These are phyloP conservation scores for Neopelma chrysocephalum DNA, from an alignment of 2,797 vertebrate genomes.

Conservation along the genomic window DNA sequence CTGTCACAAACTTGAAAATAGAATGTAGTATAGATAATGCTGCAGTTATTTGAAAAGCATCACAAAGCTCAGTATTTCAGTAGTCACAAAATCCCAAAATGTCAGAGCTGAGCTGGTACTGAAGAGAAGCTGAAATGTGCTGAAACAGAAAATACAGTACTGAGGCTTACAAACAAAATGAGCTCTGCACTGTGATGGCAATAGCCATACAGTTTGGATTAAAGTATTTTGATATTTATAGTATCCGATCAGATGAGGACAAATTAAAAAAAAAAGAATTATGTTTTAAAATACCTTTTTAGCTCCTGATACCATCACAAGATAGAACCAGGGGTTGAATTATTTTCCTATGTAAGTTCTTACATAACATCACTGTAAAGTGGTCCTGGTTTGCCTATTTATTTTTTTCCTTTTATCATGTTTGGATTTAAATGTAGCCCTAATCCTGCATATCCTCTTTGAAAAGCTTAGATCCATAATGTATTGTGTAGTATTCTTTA, in stretches of 20 bases:
- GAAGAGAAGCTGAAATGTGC: not conserved
- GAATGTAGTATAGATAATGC: not conserved
- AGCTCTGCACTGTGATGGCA: not conserved
- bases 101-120: not conserved
- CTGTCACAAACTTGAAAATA: not conserved
- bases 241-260: not conserved
- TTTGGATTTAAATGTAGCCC: conserved; percentile 39
- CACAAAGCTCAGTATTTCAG: not conserved
- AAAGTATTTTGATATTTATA: conserved; percentile 13
- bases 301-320: not conserved
- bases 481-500: not conserved
- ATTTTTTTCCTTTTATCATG: not conserved
- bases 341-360: not conserved
- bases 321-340: not conserved
- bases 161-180: not conserved
- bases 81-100: not conserved
- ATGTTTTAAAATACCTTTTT: not conserved
- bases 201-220: conserved; percentile 1
- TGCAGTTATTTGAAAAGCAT: not conserved
- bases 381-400: not conserved
- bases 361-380: conserved; percentile 1
- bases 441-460: conserved; percentile 57
- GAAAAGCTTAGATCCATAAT: conserved; percentile 30
- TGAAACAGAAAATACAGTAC: not conserved
- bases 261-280: not conserved